These are phyloP conservation scores for Disparrhopalites patrizii DNA, from an alignment of 2,888 invertebrate species.

Conservation along the genomic window DNA sequence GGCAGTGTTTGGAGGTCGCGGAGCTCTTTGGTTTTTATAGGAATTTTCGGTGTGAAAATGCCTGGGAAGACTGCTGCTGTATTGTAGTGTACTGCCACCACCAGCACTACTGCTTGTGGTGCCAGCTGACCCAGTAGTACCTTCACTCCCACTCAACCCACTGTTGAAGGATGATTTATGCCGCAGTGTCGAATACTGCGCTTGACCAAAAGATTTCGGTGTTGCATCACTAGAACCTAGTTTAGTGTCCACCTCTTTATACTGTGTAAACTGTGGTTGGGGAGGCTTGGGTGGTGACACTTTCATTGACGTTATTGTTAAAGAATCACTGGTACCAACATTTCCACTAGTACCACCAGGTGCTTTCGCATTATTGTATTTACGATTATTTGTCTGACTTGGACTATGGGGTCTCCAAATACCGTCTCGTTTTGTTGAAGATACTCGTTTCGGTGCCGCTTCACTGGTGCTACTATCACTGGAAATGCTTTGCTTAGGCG, in stretches of 20 bases:
- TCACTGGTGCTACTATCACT: conserved; percentile 10
- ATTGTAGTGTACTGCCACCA: conserved; percentile 1
- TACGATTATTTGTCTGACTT: conserved; percentile 33
- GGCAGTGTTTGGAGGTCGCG: conserved; percentile 38
- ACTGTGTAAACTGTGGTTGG: conserved; percentile 34
- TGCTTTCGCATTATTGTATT: conserved; percentile 1
- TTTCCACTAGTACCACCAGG: conserved; percentile 9
- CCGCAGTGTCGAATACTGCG: conserved; percentile 33
- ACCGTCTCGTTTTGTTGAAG: conserved; percentile 34
- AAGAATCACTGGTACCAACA: conserved; percentile 4
- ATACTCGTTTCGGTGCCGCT: background rate
- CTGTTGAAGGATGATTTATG: conserved; percentile 44
- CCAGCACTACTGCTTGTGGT: background rate
- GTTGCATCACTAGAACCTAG: conserved; percentile 26
- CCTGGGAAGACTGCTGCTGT: conserved; percentile 41
- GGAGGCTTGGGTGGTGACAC: conserved; percentile 37
- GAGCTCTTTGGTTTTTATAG: conserved; percentile 38
- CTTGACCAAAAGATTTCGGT: background rate
- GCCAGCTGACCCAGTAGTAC: background rate
- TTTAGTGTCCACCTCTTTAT: conserved; percentile 1
- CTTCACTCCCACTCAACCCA: background rate
- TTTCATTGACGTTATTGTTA: conserved; percentile 23
- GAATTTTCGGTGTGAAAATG: conserved; percentile 45
- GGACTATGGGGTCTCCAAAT: conserved; percentile 45
- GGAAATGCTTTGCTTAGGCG: conserved; percentile 6